Evolutionary conservation across 1,140 invertebrate genomes (phyloP), one percentile per base, ranked within the genome.

Genomic region (Leptopilina clavipes): DNA sequence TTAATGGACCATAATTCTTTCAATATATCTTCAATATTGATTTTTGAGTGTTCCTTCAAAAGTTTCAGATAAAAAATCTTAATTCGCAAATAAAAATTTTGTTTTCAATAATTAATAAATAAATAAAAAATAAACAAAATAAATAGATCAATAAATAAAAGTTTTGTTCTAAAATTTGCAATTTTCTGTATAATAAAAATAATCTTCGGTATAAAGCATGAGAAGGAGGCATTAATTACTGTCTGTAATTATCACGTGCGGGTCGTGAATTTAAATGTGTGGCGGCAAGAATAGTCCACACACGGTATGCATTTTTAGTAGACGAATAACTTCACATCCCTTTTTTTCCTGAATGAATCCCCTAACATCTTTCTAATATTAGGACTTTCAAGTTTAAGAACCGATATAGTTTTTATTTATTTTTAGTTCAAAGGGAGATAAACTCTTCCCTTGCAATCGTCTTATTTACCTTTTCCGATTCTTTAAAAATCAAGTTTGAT

Each of bases 1-100:
- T 65, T 65, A 31, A 65, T 65, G 56, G 56, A 11, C 11, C 19
- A 31, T 65, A 65, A 65, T 65, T 65, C 22, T n/a, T 17, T 52
- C 48, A 17, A 52, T 52, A 52, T 7, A n/a, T 52, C 48, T 52
- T 52, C 7, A 17, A 52, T 8, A 52, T 3, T n/a, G 48, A 52
- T 52, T 52, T 52, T 52, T 52, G 48, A n/a, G 14, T 17, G 14
- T 52, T 52, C n/a, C 14, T 52, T n/a, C 3, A 52, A 40, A 9
- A 18, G n/a, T 54, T 54, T 54, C 48, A 54, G 17, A 18, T 0
- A 54, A 25, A 65, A 31, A 12, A 12, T 45, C 14, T 45, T 14
- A 45, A 14, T 45, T 45, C 43, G 2, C n/a, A n/a, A n/a, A 31
- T 31, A 3, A 31, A 3, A 6, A 40, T 40, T 40, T 40, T 40